Evolutionary conservation across 2,113 vertebrate species (phyloP), one percentile per base, ranked within the genome.

Genomic region (Eira barbara): DNA sequence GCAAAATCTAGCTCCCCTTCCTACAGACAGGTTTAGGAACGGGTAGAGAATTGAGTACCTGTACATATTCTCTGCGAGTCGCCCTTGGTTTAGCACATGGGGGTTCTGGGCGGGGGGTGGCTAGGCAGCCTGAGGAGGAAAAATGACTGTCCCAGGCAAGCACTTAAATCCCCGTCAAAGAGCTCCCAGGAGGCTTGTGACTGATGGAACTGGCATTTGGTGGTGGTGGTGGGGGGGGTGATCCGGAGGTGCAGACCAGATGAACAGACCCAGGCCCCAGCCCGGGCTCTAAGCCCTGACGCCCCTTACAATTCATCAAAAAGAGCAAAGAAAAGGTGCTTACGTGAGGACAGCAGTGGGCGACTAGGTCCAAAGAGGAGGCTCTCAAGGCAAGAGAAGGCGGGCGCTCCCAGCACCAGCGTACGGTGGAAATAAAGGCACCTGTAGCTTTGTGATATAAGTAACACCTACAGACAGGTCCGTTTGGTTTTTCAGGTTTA

Each of bases 401-500:
- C 97, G 93, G 67, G 92, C 76, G 61, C 94, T 98, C 97, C 97
- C 94, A 88, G 95, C 97, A 83, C 96, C 73, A 47, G 74, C 18
- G 29, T 61, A 39, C 96, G 83, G 97, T 90, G 97, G 95, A 98
- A 98, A 95, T 97, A 97, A 97, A 98, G 97, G 86, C 97, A 97
- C 98, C 98, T 98, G 98, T 95, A 97, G 98, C 94, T 97, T 89
- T 98, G 96, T 97, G 98, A 98, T 98, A 98, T 92, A 97, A 84
- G 82, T 98, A 98, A 98, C 97, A 98, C 93, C 97, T 97, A 97
- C 97, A 98, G 98, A 98, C 98, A 98, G 98, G 98, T 98, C 98
- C 1, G 98, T 98, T 98, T 98, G 98, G 98, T 98, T 99, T 98
- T 98, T 98, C 98, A 98, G 97, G 98, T 98, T 98, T 98, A 97